Base-by-base conservation (phyloP, 2,113 vertebrate species). In the Ranitomeya imitator region DNA sequence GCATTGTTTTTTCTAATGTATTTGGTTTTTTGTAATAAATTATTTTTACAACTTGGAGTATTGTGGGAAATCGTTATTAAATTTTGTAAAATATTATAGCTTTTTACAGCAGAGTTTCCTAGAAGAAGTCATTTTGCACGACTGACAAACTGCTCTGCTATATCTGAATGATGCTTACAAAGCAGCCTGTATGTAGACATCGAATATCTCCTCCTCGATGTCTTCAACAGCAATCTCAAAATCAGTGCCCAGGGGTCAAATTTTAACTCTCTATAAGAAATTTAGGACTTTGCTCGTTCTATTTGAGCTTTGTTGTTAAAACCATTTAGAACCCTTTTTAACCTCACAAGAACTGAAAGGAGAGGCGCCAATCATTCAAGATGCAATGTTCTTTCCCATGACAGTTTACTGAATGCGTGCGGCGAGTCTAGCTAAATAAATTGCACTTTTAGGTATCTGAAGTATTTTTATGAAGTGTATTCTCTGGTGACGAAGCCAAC, bases 381-480 rank as follows among this genome's bases (percentile, higher is more conserved):
- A 83, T 51, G 71, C 67, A 82, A 80, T 80, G 52, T 55, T 74
- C 31, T 88, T 74, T 78, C 16, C 14, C 82, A 26, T 60, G 26
- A 84, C 83, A 67, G 54, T 74, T 84, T 61, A 83, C 81, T 67
- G 59, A 31, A 59, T 88, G 15, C 26, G n/a, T 45, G 10, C 31
- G 31, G 80, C 57, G 73, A 83, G 55, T 37, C 61, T n/a, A 77
- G 73, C 21, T 65, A 84, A 65, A 63, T 78, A 78, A 76, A 77
- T 83, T 77, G 57, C 87, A n/a, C 67, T 83, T 84, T 52, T 65
- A 83, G 73, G 71, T 54, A 77, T 82, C 87, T 77, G 57, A 55
- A 83, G 80, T 57, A 77, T 31, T 45, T 67, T 83, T 83, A 23
- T 78, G 31, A 55, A 78, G 80, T 60, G 16, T 84, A 59, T 71